phyloP scores from a whole-genome alignment of 2,888 invertebrate genomes.

The Malthinus flaveolus region DNA sequence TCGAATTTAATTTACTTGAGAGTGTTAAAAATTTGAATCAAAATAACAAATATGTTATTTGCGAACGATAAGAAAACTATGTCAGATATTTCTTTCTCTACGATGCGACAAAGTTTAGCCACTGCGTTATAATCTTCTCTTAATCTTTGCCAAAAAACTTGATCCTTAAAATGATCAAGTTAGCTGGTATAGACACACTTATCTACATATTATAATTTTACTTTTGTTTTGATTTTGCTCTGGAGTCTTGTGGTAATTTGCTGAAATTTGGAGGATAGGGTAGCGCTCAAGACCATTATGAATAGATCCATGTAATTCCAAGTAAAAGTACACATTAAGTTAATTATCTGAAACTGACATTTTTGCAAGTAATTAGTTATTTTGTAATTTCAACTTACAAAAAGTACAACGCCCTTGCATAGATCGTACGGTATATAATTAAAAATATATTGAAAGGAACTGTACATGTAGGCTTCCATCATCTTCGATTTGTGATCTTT shows the following conservation, averaged over 20 bases:
- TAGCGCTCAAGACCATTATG: slow-evolving; percentile 44
- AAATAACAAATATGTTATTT: slow-evolving; percentile 74
- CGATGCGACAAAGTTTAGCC: slow-evolving; percentile 61
- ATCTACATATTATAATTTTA: neutral
- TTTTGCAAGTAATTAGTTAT: neutral
- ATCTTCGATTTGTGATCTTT: neutral
- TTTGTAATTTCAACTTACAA: neutral
- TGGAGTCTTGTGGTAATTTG: slow-evolving; percentile 39
- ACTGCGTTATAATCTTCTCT: slow-evolving; percentile 68
- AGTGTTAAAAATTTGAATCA: slow-evolving; percentile 71
- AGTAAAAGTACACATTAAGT: slow-evolving; percentile 39
- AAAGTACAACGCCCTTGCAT: slow-evolving; percentile 6
- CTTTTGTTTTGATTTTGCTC: slow-evolving; percentile 7
- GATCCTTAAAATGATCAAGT: slow-evolving; percentile 59
- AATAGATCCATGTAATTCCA: slow-evolving; percentile 48
- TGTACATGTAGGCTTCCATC: slow-evolving; percentile 1
- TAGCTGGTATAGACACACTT: neutral
- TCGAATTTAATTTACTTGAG: slow-evolving; percentile 60
- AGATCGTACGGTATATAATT: neutral
- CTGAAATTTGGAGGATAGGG: slow-evolving; percentile 43
- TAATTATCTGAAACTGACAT: slow-evolving; percentile 38
- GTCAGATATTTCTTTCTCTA: slow-evolving; percentile 64
- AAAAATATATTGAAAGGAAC: slow-evolving; percentile 1
- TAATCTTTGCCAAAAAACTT: slow-evolving; percentile 67
- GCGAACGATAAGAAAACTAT: slow-evolving; percentile 69